A percentile compares a stretch with the other conserved stretches of the same genome.
Evolutionary conservation across 2,797 vertebrate species (phyloP).

Genomic region (Centroberyx gerrardi): DNA sequence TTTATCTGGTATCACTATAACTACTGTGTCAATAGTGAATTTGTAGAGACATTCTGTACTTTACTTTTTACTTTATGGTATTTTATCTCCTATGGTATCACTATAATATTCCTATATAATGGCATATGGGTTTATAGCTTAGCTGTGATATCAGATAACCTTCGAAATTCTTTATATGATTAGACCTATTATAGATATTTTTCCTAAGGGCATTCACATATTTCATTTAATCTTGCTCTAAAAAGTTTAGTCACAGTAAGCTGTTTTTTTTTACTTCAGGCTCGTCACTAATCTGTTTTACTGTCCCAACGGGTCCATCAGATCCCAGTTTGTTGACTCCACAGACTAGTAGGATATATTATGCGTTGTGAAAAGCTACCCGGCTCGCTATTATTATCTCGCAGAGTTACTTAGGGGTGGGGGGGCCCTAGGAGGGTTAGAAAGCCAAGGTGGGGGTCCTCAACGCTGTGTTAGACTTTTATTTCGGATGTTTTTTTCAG

Average conservation of each 20-base stretch:
- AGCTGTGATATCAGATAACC: no score
- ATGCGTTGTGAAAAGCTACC: conserved; percentile 55
- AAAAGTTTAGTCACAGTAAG: conserved; percentile 30
- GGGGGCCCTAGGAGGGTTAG: conserved; percentile 45
- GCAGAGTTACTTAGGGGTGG: conserved; percentile 34
- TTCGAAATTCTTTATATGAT: no score
- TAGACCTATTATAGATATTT: no score
- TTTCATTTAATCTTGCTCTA: no score
- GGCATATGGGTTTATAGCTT: no score
- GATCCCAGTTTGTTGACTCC: conserved; percentile 59
- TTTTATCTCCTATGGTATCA: no score
- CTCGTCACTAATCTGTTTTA: conserved; percentile 51
- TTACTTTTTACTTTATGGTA: no score
- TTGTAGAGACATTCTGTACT: no score
- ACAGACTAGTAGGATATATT: conserved; percentile 45
- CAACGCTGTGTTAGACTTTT: conserved; percentile 78
- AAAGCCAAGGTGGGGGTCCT: conserved; percentile 85
- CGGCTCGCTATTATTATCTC: conserved; percentile 60
- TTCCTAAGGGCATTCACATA: no score
- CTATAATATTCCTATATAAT: no score
- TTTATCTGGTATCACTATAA: no score
- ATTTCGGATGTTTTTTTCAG: conserved; percentile 88
- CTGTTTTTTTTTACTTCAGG: conserved; percentile 23
- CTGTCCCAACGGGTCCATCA: conserved; percentile 37
- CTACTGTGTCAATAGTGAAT: no score